These are phyloP conservation scores for Penaeus monodon DNA, from an alignment of 2,888 invertebrate genomes.

Conservation along the genomic window DNA sequence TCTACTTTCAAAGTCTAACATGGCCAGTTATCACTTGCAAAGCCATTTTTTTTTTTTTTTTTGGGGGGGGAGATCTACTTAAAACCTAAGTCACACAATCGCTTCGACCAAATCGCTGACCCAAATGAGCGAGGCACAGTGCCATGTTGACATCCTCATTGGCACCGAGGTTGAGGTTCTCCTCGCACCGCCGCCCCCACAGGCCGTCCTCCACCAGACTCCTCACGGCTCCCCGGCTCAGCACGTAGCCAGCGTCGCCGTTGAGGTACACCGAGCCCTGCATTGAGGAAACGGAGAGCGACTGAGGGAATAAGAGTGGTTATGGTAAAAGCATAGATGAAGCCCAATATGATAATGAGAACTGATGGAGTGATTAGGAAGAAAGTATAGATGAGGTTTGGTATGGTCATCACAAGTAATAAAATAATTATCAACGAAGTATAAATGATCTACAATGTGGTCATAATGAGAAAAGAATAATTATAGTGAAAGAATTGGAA, in stretches of 20 bases:
- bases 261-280: slow-evolving; percentile 60
- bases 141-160: slow-evolving; percentile 63
- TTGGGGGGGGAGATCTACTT: no score
- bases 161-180: slow-evolving; percentile 36
- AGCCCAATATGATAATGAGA: not conserved
- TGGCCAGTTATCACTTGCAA: no score
- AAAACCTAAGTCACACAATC: no score
- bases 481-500: no score
- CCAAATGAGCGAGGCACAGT: slow-evolving; percentile 43
- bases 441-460: no score
- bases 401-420: no score
- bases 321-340: not conserved
- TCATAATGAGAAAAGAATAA: no score
- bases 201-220: slow-evolving; percentile 44
- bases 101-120: slow-evolving; percentile 14
- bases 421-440: no score
- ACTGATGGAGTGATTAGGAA: not conserved
- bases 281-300: not conserved
- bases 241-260: slow-evolving; percentile 62
- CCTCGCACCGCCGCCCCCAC: slow-evolving; percentile 11
- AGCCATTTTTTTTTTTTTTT: no score
- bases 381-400: no score
- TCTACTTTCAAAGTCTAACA: no score
- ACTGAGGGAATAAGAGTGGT: not conserved
- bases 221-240: slow-evolving; percentile 55